Conservation (phyloP, 2,888 invertebrate species). For the Drosophila fulvimacula region DNA sequence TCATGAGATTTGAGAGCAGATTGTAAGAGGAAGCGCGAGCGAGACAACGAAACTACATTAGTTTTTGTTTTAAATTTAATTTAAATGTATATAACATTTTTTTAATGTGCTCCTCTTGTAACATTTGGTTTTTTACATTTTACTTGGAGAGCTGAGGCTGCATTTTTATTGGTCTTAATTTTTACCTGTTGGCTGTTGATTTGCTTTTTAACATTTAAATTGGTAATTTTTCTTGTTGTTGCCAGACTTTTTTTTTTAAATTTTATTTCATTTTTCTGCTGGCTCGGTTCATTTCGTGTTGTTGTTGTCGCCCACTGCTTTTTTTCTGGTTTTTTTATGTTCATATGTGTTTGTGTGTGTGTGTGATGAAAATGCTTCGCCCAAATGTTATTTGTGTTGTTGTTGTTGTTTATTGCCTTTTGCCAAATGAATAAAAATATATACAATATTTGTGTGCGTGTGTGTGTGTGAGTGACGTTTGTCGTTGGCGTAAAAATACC, state of each 20-base stretch:
- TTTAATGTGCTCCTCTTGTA: conserved; percentile 21
- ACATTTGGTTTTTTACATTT: conserved; percentile 35
- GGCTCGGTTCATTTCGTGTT: conserved; percentile 34
- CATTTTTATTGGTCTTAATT: conserved; percentile 72
- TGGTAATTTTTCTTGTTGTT: conserved; percentile 63
- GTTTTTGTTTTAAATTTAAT: conserved; percentile 20
- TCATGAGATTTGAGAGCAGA: conserved; percentile 53
- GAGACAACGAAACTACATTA: conserved; percentile 4
- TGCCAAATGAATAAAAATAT: conserved; percentile 81
- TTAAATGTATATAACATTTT: conserved; percentile 38
- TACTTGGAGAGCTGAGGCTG: conserved; percentile 48
- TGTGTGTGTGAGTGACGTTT: conserved; percentile 37
- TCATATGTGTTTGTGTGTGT: conserved; percentile 3
- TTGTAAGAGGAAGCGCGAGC: conserved; percentile 14
- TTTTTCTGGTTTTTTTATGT: conserved; percentile 40
- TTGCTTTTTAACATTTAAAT: conserved; percentile 77
- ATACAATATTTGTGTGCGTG: conserved; percentile 62
- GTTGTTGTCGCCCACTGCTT: conserved; percentile 73
- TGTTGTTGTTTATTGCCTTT: conserved; percentile 72
- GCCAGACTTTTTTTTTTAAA: conserved; percentile 28
- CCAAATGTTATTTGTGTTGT: conserved; percentile 55
- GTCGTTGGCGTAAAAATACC: conserved; percentile 68
- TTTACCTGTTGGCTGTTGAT: conserved; percentile 65
- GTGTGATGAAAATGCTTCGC: conserved; percentile 57
- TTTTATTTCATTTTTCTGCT: conserved; percentile 35